A percentile compares a stretch with the other conserved stretches of the same genome.
phyloP scores from a whole-genome alignment of 64 coral and sea anemone genomes.

The Stichodactyla helianthus region DNA sequence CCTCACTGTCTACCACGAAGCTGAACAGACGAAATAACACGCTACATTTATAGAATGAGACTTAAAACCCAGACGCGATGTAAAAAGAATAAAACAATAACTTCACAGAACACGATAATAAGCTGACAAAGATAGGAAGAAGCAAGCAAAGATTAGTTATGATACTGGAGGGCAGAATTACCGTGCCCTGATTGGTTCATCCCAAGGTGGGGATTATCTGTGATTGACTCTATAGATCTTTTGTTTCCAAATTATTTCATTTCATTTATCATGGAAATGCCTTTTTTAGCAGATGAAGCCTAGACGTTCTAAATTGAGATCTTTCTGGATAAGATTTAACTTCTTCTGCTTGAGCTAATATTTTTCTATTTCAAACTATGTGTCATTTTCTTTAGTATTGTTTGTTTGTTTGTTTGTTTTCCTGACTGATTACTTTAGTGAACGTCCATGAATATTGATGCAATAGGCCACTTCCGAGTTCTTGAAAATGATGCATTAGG shows the following conservation, averaged over 20 bases:
- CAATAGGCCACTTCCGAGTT: too few relatives aligned
- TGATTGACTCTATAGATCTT: not conserved
- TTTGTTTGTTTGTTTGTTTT: too few relatives aligned
- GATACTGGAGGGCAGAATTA: not conserved
- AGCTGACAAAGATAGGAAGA: not conserved
- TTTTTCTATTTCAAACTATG: not conserved
- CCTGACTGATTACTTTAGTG: too few relatives aligned
- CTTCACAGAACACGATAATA: too few relatives aligned
- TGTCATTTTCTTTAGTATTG: too few relatives aligned
- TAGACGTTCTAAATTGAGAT: too few relatives aligned
- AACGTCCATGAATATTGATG: too few relatives aligned
- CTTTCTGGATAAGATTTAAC: not conserved
- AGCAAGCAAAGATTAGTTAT: not conserved
- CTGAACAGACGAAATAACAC: not conserved
- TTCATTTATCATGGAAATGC: not conserved
- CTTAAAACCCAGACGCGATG: too few relatives aligned
- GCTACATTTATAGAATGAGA: not conserved
- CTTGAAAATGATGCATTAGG: too few relatives aligned
- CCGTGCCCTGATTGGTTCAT: not conserved
- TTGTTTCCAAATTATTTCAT: not conserved
- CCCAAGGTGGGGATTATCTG: not conserved
- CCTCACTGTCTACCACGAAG: too few relatives aligned
- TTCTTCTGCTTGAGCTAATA: not conserved
- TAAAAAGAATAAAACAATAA: too few relatives aligned
- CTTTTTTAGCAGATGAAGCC: not conserved